Conservation (phyloP, 2,888 invertebrate genomes). For the Megaustenia siamemsis region DNA sequence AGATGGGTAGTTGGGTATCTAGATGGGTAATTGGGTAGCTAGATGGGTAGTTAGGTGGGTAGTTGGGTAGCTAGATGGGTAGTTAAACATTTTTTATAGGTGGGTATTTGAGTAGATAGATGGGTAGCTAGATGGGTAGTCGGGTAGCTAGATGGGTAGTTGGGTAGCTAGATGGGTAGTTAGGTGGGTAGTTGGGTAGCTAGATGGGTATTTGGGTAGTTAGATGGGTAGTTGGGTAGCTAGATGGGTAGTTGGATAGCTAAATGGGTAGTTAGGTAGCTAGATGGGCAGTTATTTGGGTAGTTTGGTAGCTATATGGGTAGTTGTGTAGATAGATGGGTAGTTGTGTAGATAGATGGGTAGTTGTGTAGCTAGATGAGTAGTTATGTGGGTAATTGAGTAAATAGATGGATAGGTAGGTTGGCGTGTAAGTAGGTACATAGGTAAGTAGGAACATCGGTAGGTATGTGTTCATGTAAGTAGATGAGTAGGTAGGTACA, state of each 20-base stretch:
- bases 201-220: too few relatives aligned
- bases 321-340: constrained; percentile 34
- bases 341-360: constrained; percentile 18
- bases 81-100: too few relatives aligned
- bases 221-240: constrained; percentile 12
- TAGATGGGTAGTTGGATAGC: constrained; percentile 22
- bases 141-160: too few relatives aligned
- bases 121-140: too few relatives aligned
- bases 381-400: not conserved
- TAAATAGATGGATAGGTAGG: constrained; percentile 25
- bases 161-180: not conserved
- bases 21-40: too few relatives aligned
- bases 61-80: too few relatives aligned
- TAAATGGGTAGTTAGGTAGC: constrained; percentile 19
- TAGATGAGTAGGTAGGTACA: constrained; percentile 13
- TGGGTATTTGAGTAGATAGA: too few relatives aligned
- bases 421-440: constrained; percentile 18
- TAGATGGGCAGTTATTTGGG: constrained; percentile 24
- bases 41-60: too few relatives aligned
- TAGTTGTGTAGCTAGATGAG: not conserved
- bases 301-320: constrained; percentile 27
- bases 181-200: constrained; percentile 13
- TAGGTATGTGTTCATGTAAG: constrained; percentile 25
- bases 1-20: too few relatives aligned
- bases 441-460: constrained; percentile 21